Evolutionary conservation across 2,888 invertebrate species (phyloP).

Genomic region (Adela reaumurella): DNA sequence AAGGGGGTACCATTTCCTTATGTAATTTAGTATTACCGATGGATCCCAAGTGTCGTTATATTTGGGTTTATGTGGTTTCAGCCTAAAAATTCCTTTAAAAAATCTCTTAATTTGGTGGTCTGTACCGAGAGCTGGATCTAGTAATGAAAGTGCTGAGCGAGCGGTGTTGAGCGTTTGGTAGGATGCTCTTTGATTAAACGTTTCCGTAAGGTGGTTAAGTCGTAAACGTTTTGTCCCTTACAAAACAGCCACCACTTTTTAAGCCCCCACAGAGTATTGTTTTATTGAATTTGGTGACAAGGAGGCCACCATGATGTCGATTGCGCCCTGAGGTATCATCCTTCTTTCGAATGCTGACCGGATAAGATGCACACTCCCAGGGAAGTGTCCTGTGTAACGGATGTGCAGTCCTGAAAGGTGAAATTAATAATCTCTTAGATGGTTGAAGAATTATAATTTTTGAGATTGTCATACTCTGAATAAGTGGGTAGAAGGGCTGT

Average conservation of each 20-base stretch:
- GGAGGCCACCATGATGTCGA: conserved; percentile 3
- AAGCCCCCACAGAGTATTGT: conserved; percentile 1
- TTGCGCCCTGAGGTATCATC: neutral
- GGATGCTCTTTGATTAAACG: neutral
- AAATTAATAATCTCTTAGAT: conserved; percentile 3
- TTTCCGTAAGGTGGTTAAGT: neutral
- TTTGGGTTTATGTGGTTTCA: conserved; percentile 3
- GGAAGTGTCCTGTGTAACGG: conserved; percentile 4
- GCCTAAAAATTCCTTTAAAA: conserved; percentile 2
- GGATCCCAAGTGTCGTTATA: conserved; percentile 1
- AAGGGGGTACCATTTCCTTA: too few species aligned
- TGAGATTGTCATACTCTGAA: conserved; percentile 2
- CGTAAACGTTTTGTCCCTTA: neutral
- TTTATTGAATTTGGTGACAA: conserved; percentile 1
- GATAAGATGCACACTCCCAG: conserved; percentile 8
- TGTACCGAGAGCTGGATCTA: conserved; percentile 1
- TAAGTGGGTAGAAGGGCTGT: conserved; percentile 8
- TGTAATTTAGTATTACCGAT: too few species aligned
- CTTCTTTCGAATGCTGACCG: conserved; percentile 4
- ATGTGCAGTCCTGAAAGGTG: conserved; percentile 8
- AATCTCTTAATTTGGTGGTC: conserved; percentile 4
- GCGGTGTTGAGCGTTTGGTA: conserved; percentile 1
- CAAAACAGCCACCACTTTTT: conserved; percentile 2
- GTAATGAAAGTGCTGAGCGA: conserved; percentile 4
- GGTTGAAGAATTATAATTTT: conserved; percentile 5